Evolutionary conservation across 1,140 invertebrate species (phyloP), one percentile per base, ranked within the genome.

Genomic region (Drosophila aff.): DNA sequence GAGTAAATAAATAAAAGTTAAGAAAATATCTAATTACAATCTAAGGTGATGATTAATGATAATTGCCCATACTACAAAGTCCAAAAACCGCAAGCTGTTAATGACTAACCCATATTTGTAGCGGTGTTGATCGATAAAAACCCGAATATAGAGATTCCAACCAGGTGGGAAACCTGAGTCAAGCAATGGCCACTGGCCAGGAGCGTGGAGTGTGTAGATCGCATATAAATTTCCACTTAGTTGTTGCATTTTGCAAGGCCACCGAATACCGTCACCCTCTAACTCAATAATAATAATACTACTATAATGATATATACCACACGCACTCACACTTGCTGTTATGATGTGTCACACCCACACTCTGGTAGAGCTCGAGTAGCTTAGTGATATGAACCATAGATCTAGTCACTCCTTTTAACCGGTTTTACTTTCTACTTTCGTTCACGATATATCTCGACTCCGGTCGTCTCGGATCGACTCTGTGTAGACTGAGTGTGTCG

Each of bases 341-440:
- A 41, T 33, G 31, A 33, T 33, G 47, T 67, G 67, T 31, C 33
- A 73, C 57, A 74, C 40, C 16, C n/a, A 63, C 58, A 33, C 38
- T 41, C 1, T 21, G 31, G 66, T 71, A 71, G 36, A 72, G 50
- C 57, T 40, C 21, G 52, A 72, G 69, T 59, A 59, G 67, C 16
- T 18, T 73, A 72, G 40, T 40, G 23, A 33, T 33, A 41, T 58
- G 26, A 41, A 41, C 43, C 38, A 66, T 73, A 53, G 62, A 58
- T 23, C 9, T 73, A 81, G 60, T 44, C 47, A 66, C 66, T 60
- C 66, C 41, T 72, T 61, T 71, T 82, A 76, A 79, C 31, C 65
- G 64, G 11, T 74, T 86, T 80, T 79, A 73, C 67, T 83, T 87
- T 82, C 76, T 68, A 86, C 64, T 79, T 82, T 85, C 62, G 63